Evolutionary conservation across 2,797 vertebrate genomes (phyloP).

Genomic region (Psittacula derbiana): DNA sequence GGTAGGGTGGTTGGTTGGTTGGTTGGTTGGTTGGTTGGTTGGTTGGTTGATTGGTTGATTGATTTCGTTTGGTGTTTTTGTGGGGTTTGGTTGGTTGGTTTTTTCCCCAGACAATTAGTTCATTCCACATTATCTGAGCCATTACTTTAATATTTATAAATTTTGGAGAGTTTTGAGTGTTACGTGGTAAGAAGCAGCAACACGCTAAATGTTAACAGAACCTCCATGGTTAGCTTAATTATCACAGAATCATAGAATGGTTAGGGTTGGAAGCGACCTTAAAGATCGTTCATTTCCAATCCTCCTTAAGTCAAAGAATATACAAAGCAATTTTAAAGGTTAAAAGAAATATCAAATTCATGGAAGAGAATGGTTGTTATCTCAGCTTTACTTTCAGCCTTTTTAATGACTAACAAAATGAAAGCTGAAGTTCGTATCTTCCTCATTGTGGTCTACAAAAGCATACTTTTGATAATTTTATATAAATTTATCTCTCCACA

Average conservation of each 20-base stretch:
- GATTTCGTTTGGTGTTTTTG: neutral
- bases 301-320: neutral
- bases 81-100: neutral
- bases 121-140: neutral
- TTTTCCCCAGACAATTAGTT: neutral
- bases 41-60: rapidly evolving
- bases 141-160: neutral
- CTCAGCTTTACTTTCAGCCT: neutral
- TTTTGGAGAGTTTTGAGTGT: neutral
- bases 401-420: neutral
- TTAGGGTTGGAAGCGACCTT: neutral
- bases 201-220: neutral
- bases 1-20: too few relatives aligned
- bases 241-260: neutral
- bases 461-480: neutral
- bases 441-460: neutral
- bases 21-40: neutral
- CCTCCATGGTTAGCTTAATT: neutral
- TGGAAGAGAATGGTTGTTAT: neutral
- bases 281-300: neutral
- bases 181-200: neutral
- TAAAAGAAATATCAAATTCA: neutral
- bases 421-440: neutral
- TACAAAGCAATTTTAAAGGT: neutral
- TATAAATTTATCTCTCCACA: neutral